Evolutionary conservation across 2,113 vertebrate species (phyloP).

Genomic region (Eolophus roseicapilla): DNA sequence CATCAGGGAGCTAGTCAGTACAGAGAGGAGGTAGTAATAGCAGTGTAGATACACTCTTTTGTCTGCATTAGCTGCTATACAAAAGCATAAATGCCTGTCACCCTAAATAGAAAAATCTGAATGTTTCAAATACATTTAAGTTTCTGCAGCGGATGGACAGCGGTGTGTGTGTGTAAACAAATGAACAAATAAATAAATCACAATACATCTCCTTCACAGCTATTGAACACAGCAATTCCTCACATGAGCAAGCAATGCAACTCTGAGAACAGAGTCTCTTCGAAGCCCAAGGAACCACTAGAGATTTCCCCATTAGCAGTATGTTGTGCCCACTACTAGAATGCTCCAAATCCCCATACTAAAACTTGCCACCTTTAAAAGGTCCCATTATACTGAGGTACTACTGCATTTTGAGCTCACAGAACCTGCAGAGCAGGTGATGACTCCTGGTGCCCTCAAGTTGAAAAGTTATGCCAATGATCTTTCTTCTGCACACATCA

Average conservation of each 20-base stretch:
- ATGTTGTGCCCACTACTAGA: neutral
- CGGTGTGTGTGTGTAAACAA: neutral
- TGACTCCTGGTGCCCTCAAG: neutral
- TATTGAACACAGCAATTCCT: neutral
- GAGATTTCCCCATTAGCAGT: neutral
- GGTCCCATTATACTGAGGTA: neutral
- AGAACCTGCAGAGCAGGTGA: neutral
- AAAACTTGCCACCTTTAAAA: neutral
- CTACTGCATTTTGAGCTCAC: neutral
- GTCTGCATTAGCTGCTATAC: neutral
- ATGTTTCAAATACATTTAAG: neutral
- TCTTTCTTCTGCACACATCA: neutral
- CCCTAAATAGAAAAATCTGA: neutral
- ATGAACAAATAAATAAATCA: neutral
- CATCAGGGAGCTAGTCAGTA: neutral
- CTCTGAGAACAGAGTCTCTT: neutral
- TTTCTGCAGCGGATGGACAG: neutral
- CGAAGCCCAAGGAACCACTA: neutral
- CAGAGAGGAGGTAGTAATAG: neutral
- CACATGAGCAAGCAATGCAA: neutral
- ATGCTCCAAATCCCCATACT: neutral
- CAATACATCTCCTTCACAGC: neutral
- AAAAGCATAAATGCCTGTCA: neutral
- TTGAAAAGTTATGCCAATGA: neutral
- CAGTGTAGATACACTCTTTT: neutral